Base-by-base conservation (phyloP, 1,140 invertebrate genomes). In the Bacillus rossius region DNA sequence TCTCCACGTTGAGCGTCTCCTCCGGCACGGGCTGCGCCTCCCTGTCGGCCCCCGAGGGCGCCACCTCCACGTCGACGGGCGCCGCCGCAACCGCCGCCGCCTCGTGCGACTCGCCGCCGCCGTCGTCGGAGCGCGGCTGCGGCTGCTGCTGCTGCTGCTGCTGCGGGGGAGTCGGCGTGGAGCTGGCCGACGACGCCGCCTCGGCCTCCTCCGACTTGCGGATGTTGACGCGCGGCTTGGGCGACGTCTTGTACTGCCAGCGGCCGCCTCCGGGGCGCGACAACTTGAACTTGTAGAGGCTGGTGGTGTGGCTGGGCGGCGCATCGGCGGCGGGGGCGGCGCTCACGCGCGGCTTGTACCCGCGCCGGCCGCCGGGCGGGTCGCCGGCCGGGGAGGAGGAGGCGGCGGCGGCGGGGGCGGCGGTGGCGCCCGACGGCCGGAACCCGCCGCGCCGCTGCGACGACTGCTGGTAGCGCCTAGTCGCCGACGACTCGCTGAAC, bases 241-340 rank as follows among this genome's bases (percentile, higher is more conserved):
- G 86, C 2, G 89, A 88, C 0, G 90, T 90, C 71, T 91, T 92
- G 69, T 92, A 93, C 53, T 92, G 87, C 89, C 90, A 93, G 59
- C 90, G 82, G 26, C 63, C 63, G 20, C 88, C 88, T 42, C 88
- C 86, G 0, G 87, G 80, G 49, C 88, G 77, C 53, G 88, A 85
- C 14, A 90, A 72, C 69, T 89, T 92, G 62, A 88, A 85, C 72
- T 90, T 89, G 68, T 83, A 84, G 25, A 84, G 72, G 63, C 79
- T 83, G 22, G 82, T 81, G 2, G 81, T 79, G 37, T 73, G 65
- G 42, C 37, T 61, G 55, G 51, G 42, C 56, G 14, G 54, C 62
- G 1, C 50, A 7, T 23, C 10, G 14, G 45, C 52, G 1, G 25
- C 26, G 13, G 54, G 45, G 2, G 63, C 51, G 14, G 53, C 10